Evolutionary conservation across 2,797 vertebrate species (phyloP).

Genomic region (Steatocranus sp.): DNA sequence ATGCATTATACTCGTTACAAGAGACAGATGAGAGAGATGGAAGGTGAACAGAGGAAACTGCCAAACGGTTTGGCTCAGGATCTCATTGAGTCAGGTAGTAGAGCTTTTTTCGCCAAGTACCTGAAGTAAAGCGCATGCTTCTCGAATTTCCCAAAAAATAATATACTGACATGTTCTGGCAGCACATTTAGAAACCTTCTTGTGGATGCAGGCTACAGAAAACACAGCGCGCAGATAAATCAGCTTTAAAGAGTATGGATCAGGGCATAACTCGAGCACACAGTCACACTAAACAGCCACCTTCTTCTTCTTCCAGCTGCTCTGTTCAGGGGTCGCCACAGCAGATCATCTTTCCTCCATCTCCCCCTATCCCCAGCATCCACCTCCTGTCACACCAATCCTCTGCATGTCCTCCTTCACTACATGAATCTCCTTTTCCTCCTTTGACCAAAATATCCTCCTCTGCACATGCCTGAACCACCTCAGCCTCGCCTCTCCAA

Average conservation of each 20-base stretch:
- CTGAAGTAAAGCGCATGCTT: neutral
- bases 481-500: rapidly evolving
- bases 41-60: slow-evolving; percentile 26
- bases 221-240: neutral
- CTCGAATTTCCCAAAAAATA: neutral
- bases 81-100: slow-evolving; percentile 12
- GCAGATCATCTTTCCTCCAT: neutral
- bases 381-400: neutral
- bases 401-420: neutral
- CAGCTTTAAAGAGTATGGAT: neutral
- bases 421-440: neutral
- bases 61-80: slow-evolving; percentile 44
- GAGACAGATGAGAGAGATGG: slow-evolving; percentile 3
- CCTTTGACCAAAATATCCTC: neutral
- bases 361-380: neutral
- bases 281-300: neutral
- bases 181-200: neutral
- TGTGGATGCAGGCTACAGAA: neutral
- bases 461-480: neutral
- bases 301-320: neutral
- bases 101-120: neutral
- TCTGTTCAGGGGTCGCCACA: neutral
- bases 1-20: neutral
- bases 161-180: neutral
- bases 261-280: neutral